A percentile compares a stretch with the other conserved stretches of the same genome.
These are phyloP conservation scores for Hydrotaea diabolus DNA, from an alignment of 2,888 invertebrate genomes.

Conservation along the genomic window DNA sequence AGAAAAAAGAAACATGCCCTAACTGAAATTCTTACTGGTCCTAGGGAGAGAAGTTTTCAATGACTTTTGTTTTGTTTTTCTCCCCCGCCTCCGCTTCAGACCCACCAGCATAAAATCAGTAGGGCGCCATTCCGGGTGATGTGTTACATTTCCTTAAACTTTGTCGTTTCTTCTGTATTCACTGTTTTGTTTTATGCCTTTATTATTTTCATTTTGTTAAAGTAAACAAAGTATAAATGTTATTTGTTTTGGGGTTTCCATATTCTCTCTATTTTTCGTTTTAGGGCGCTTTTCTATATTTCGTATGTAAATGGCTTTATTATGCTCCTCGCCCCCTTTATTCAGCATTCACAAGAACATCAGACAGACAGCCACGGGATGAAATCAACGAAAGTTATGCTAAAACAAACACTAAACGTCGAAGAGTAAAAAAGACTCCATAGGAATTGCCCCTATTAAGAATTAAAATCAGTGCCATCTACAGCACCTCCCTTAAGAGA, in stretches of 20 bases:
- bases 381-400: conserved; percentile 22
- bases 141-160: conserved; percentile 18
- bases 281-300: not conserved
- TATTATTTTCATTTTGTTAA: conserved; percentile 37
- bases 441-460: conserved; percentile 43
- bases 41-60: conserved; percentile 29
- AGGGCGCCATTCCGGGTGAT: conserved; percentile 28
- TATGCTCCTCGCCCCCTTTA: conserved; percentile 42
- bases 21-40: conserved; percentile 51
- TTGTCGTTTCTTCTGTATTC: conserved; percentile 4
- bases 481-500: not conserved
- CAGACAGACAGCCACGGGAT: not conserved
- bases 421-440: conserved; percentile 5
- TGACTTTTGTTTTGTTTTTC: not conserved
- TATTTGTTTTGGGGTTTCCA: conserved; percentile 25
- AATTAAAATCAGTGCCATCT: conserved; percentile 37
- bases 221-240: conserved; percentile 50
- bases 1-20: not conserved
- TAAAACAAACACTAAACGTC: conserved; percentile 26
- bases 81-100: not conserved
- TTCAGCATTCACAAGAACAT: not conserved
- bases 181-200: conserved; percentile 9
- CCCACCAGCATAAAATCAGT: conserved; percentile 34
- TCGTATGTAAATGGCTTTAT: conserved; percentile 57
- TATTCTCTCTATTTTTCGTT: not conserved